Base-by-base conservation (phyloP, 2,888 invertebrate species). In the Yponomeuta plumbellus region DNA sequence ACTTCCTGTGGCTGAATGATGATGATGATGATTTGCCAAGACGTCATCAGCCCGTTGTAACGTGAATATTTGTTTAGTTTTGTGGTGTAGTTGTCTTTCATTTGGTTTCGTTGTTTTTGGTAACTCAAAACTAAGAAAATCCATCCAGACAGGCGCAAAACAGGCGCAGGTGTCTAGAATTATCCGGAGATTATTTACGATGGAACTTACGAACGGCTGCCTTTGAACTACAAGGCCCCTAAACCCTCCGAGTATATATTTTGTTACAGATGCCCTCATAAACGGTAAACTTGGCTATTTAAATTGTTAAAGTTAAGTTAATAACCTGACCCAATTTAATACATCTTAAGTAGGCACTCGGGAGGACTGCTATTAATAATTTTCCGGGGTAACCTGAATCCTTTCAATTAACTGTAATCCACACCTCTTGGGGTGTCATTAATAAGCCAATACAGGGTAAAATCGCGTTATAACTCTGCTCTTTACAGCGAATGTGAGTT, bases 121-220 rank as follows among this genome's bases (percentile, higher is more conserved):
- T 44, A 44, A 4, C 22, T 22, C n/a, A n/a, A n/a, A 26, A 26
- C 26, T 26, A 26, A 26, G 26, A 26, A 26, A 26, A 4, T 26
- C 26, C 26, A 26, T 26, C 34, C 34, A 8, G 34, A 34, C 34
- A 34, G 10, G n/a, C 39, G 57, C 57, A 58, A 23, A n/a, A 17
- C 11, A 8, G 70, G 72, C 74, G 67, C 78, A 80, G 78, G 79
- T 80, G 79, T 74, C 71, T 72, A 70, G 75, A 75, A 78, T 77
- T 76, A 77, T 77, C 75, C 67, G 68, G 74, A 23, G 71, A 72
- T 73, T 80, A 81, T 83, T 83, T 80, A 83, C 75, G 76, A 67
- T 68, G n/a, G 71, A 80, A 83, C 76, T 83, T 80, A 63, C 70
- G 68, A 74, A 71, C 70, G 68, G 68, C 68, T 73, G 23, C 34